Evolutionary conservation across 92 coral and sea anemone genomes (phyloP).

Genomic region (Palythoa caribaeorum): DNA sequence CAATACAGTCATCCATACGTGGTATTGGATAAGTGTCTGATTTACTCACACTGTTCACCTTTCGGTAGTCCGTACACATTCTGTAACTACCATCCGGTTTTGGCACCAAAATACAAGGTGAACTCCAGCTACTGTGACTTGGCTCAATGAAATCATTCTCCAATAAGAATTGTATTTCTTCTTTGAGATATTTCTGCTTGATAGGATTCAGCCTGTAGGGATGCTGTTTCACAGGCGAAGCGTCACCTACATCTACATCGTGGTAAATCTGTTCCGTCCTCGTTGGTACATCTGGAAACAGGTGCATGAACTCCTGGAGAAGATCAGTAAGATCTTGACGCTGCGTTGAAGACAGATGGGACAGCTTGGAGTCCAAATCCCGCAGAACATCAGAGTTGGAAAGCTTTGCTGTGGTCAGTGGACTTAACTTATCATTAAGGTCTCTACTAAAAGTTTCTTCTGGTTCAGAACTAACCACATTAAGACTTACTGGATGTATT

Average conservation of each 20-base stretch:
- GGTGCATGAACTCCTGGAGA: slow-evolving; percentile 31
- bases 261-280: slow-evolving; percentile 51
- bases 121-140: slow-evolving; percentile 62
- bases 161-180: slow-evolving; percentile 39
- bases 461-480: background rate
- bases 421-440: slow-evolving; percentile 9
- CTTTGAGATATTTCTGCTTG: slow-evolving; percentile 51
- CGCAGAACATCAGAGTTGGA: slow-evolving; percentile 27
- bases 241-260: slow-evolving; percentile 59
- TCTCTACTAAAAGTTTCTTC: slow-evolving; percentile 22
- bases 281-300: slow-evolving; percentile 54
- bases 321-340: slow-evolving; percentile 49
- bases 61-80: slow-evolving; percentile 53
- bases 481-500: background rate
- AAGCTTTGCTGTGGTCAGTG: slow-evolving; percentile 2
- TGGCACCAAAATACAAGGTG: slow-evolving; percentile 57
- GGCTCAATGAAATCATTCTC: slow-evolving; percentile 62
- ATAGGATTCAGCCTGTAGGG: slow-evolving; percentile 53
- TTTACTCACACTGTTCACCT: slow-evolving; percentile 61
- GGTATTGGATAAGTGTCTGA: slow-evolving; percentile 66
- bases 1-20: slow-evolving; percentile 62
- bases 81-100: slow-evolving; percentile 56
- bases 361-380: slow-evolving; percentile 19
- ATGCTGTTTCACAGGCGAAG: slow-evolving; percentile 55
- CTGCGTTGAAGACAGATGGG: slow-evolving; percentile 25